Base-by-base conservation (phyloP, 1,140 invertebrate species). In the Rhyzopertha dominica region DNA sequence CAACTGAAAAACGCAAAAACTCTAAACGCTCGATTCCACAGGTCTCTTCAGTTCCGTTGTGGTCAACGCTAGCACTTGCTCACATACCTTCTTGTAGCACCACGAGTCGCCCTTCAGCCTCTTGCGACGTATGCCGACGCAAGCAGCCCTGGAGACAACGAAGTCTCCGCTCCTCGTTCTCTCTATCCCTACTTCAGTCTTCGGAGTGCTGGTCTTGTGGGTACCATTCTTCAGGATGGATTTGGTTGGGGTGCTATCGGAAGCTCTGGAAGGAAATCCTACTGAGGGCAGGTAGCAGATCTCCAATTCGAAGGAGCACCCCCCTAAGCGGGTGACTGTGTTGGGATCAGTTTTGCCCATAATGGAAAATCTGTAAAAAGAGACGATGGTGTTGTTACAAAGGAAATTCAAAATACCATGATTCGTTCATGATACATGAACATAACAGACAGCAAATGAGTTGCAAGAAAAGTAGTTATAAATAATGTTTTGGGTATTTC, bases 81-180 rank as follows among this genome's bases (percentile, higher is more conserved):
- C 87, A 59, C 86, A 89, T n/a, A 90, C 76, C 45, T 77, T 79
- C 63, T 91, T 91, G 61, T 92, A 92, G 41, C 84, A 79, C 86
- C 88, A 91, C 2, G 82, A 78, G 62, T 91, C 84, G 2, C 89
- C 89, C 62, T 85, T 85, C 1, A 90, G 72, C 41, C 88, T 66
- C 59, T 89, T 90, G 25, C 88, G 72, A 48, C 80, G 71, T 20
- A 91, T 83, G 13, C 84, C 86, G 22, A 87, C 75, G 20, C 77
- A 67, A 46, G 58, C 62, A 54, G 8, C 24, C 22, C 31, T 16
- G 37, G 38, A 4, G 25, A 29, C 18, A n/a, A n/a, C n/a, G n/a
- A n/a, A 32, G 19, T 20, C 26, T 37, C 18, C 34, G 34, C 18
- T 46, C n/a, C 2, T 35, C 43, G 12, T 13, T 8, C 12, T 26